A percentile compares a stretch with the other conserved stretches of the same genome.
These are phyloP conservation scores for Hyposoter dolosus DNA, from an alignment of 2,888 invertebrate genomes.

Conservation along the genomic window DNA sequence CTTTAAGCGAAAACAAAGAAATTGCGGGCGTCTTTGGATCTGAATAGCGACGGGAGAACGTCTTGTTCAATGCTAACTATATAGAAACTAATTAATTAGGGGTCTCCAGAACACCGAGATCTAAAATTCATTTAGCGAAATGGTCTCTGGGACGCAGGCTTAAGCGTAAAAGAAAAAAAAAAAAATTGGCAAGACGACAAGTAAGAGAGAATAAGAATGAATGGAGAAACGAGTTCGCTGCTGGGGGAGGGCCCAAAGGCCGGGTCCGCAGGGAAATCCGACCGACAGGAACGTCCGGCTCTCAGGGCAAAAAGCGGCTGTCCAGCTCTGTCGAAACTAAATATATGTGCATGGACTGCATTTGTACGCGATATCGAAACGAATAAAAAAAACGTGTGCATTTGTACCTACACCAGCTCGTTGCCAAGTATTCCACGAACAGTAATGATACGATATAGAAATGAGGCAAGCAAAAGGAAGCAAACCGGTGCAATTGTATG, in stretches of 20 bases:
- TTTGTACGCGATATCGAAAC: background rate
- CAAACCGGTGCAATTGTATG: conserved; percentile 50
- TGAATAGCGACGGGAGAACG: background rate
- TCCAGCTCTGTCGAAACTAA: conserved; percentile 59
- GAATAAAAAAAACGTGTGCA: background rate
- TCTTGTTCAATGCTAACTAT: background rate
- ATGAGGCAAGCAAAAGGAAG: conserved; percentile 52
- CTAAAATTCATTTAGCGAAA: conserved; percentile 15
- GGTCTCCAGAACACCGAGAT: conserved; percentile 1
- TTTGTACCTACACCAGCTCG: conserved; percentile 29
- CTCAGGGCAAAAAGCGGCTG: conserved; percentile 59
- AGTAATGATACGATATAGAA: conserved; percentile 65
- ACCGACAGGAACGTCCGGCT: conserved; percentile 68
- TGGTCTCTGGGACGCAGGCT: conserved; percentile 15
- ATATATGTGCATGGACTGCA: conserved; percentile 19
- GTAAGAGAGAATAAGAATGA: conserved; percentile 46
- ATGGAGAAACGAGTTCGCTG: conserved; percentile 40
- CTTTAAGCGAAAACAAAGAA: background rate
- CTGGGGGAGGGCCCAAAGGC: conserved; percentile 60
- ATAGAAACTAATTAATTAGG: background rate
- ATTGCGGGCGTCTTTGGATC: background rate
- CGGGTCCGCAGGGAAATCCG: conserved; percentile 63
- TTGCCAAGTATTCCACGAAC: conserved; percentile 54
- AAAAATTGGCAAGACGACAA: conserved; percentile 40
- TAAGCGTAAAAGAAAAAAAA: conserved; percentile 6